These are phyloP conservation scores for Anarrhichthys ocellatus DNA, from an alignment of 2,113 vertebrate species.

Conservation along the genomic window DNA sequence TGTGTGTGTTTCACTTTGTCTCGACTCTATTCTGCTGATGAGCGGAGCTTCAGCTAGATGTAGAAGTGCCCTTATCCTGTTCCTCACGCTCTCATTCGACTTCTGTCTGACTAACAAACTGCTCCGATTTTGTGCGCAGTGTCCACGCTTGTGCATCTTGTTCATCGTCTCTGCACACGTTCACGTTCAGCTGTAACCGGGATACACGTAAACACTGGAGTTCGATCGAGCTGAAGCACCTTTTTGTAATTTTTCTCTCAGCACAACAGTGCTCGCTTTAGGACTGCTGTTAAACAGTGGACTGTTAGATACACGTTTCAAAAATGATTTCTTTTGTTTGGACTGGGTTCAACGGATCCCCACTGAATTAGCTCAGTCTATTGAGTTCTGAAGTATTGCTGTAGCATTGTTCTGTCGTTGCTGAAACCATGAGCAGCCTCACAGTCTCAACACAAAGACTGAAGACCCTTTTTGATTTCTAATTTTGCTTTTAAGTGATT, in stretches of 20 bases:
- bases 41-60: constrained; percentile 71
- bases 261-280: constrained; percentile 62
- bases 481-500: constrained; percentile 67
- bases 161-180: constrained; percentile 44
- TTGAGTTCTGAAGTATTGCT: constrained; percentile 60
- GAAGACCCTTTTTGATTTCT: constrained; percentile 61
- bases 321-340: constrained; percentile 29
- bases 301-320: constrained; percentile 69
- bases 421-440: constrained; percentile 42
- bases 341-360: constrained; percentile 5
- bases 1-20: constrained; percentile 31
- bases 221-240: constrained; percentile 72
- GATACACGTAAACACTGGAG: constrained; percentile 77
- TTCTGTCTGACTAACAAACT: constrained; percentile 26
- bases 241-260: constrained; percentile 61
- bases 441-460: constrained; percentile 36
- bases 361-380: constrained; percentile 47
- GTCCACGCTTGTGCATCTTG: constrained; percentile 36
- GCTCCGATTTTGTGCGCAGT: constrained; percentile 25
- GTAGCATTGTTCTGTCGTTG: constrained; percentile 67
- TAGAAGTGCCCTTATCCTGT: constrained; percentile 85
- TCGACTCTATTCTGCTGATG: constrained; percentile 44
- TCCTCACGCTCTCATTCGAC: constrained; percentile 66
- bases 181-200: constrained; percentile 52
- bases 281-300: constrained; percentile 78